Evolutionary conservation across 2,797 vertebrate species (phyloP).

Genomic region (Euphonia xanthogaster): DNA sequence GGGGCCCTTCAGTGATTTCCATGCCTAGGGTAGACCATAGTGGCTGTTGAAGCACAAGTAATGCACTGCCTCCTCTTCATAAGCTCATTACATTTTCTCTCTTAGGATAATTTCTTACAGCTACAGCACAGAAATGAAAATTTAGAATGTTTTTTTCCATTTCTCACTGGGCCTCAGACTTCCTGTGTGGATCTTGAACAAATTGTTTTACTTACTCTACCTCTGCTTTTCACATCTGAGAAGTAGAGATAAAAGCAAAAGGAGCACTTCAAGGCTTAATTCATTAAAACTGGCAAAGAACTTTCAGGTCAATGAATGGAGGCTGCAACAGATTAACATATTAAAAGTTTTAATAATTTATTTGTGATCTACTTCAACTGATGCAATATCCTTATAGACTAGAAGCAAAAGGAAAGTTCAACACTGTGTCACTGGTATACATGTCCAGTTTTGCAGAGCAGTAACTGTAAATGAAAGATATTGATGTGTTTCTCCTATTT

Average conservation of each 20-base stretch:
- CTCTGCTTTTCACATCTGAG: slow-evolving; percentile 23
- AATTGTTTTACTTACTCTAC: slow-evolving; percentile 35
- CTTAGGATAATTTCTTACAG: not conserved
- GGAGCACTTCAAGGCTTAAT: slow-evolving; percentile 34
- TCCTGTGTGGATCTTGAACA: not conserved
- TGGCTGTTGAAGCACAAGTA: not conserved
- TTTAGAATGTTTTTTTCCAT: not conserved
- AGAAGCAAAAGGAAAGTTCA: slow-evolving; percentile 25
- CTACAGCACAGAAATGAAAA: not conserved
- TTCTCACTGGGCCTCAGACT: slow-evolving; percentile 6
- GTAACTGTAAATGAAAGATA: not conserved
- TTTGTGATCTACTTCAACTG: slow-evolving; percentile 18
- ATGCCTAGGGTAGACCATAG: not conserved
- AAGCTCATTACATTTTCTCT: not conserved
- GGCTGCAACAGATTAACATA: slow-evolving; percentile 10
- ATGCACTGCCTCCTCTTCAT: not conserved
- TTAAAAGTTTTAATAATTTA: slow-evolving; percentile 22
- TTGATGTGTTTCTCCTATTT: not conserved
- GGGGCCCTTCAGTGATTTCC: not conserved
- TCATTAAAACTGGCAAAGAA: slow-evolving; percentile 41
- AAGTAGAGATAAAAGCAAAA: slow-evolving; percentile 41
- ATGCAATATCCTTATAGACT: not conserved
- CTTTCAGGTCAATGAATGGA: slow-evolving; percentile 25
- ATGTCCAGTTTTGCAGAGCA: not conserved
- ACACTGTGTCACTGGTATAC: not conserved